These are phyloP conservation scores for Cygnus buccinator DNA, from an alignment of 2,113 vertebrate species.

Conservation along the genomic window DNA sequence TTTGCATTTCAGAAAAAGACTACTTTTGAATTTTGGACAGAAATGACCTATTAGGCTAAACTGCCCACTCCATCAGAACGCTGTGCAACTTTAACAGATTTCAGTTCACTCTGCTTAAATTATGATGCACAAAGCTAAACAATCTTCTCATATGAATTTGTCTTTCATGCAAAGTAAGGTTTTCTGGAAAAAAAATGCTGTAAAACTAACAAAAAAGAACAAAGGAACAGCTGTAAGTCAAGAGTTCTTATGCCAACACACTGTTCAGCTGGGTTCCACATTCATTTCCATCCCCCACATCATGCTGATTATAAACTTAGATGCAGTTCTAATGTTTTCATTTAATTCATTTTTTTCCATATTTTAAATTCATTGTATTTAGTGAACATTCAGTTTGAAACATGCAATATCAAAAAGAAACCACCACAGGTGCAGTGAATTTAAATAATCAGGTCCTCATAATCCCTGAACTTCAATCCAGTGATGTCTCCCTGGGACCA, in stretches of 20 bases:
- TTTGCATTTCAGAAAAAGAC: constrained; percentile 10
- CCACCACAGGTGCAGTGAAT: constrained; percentile 36
- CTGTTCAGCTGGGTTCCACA: constrained; percentile 70
- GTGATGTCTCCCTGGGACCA: constrained; percentile 3
- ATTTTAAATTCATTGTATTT: constrained; percentile 68
- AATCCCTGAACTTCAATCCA: constrained; percentile 37
- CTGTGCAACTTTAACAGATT: constrained; percentile 23
- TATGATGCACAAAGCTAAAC: constrained; percentile 49
- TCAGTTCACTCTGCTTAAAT: constrained; percentile 37
- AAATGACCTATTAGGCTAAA: constrained; percentile 13
- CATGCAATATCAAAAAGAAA: constrained; percentile 39
- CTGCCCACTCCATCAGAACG: constrained; percentile 18
- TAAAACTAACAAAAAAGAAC: constrained; percentile 67
- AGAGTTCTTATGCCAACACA: constrained; percentile 69
- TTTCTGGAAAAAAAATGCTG: constrained; percentile 54
- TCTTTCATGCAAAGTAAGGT: constrained; percentile 62
- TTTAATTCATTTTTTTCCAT: constrained; percentile 60
- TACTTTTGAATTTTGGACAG: neutral
- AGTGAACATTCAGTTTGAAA: constrained; percentile 40
- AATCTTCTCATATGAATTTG: constrained; percentile 52
- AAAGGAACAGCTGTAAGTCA: constrained; percentile 71
- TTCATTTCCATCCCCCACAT: constrained; percentile 63
- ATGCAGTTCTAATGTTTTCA: constrained; percentile 63
- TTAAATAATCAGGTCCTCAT: constrained; percentile 59
- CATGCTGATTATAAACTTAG: constrained; percentile 62